A percentile compares a stretch with the other conserved stretches of the same genome.
Conservation (phyloP, 2,113 vertebrate genomes). For the Equus quagga region DNA sequence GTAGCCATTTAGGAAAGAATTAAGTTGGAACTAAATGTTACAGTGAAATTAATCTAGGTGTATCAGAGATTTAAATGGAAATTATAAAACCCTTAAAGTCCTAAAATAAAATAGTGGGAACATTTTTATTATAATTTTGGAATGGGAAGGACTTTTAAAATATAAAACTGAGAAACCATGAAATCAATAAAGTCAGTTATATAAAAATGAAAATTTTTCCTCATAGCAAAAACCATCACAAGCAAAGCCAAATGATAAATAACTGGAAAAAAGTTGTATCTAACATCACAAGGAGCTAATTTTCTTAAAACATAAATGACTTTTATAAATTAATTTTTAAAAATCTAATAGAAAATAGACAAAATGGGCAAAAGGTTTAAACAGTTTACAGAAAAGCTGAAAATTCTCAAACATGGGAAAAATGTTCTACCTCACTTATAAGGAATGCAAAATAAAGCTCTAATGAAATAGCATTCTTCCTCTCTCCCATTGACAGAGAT, state of each 20-base stretch:
- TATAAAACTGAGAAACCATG: not conserved
- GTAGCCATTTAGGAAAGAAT: not conserved
- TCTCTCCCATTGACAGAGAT: not conserved
- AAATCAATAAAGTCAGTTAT: not conserved
- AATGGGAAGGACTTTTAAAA: not conserved
- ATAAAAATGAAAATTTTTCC: not conserved
- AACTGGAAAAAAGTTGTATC: not conserved
- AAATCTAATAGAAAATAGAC: not conserved
- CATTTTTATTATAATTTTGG: not conserved
- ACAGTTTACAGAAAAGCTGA: not conserved
- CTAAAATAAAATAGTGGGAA: not conserved
- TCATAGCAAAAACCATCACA: not conserved
- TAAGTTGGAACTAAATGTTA: not conserved
- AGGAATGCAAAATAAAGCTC: not conserved
- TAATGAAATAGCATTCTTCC: not conserved
- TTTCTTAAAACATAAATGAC: not conserved
- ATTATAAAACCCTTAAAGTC: not conserved
- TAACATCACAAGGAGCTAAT: not conserved
- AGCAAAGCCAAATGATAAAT: not conserved
- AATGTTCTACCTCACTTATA: not conserved
- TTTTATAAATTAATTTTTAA: conserved; percentile 32
- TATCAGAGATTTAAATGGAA: conserved; percentile 36
- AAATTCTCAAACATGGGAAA: not conserved
- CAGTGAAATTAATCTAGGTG: not conserved
- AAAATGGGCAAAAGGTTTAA: not conserved